A percentile compares a stretch with the other conserved stretches of the same genome.
Conservation (phyloP, 1,140 invertebrate genomes). For the Hermatobates lingyangjiaoensis region DNA sequence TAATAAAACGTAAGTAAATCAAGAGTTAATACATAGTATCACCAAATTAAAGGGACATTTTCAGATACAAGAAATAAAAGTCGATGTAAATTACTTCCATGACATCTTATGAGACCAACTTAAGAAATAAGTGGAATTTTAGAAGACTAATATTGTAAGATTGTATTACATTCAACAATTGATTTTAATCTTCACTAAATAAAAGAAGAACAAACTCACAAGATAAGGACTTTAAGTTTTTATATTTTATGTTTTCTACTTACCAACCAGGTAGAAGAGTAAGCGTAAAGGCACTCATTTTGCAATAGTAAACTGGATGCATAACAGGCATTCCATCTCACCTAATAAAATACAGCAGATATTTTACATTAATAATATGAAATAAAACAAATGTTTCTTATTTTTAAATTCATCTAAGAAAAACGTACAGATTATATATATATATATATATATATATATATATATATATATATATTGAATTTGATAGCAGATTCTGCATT, state of each 20-base stretch:
- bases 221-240: too few species aligned
- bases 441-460: too few species aligned
- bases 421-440: too few species aligned
- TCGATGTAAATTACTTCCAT: neutral
- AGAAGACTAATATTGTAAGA: neutral
- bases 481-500: too few species aligned
- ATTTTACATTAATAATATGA: too few species aligned
- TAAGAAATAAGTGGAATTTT: neutral
- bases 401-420: too few species aligned
- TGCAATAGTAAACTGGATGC: slow-evolving; percentile 6
- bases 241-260: neutral
- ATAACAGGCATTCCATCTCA: slow-evolving; percentile 15
- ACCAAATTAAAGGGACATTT: neutral
- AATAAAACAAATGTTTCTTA: too few species aligned
- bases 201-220: neutral
- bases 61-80: neutral
- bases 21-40: neutral
- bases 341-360: too few species aligned
- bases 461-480: too few species aligned
- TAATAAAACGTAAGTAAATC: neutral
- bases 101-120: neutral
- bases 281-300: slow-evolving; percentile 6
- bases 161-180: too few species aligned
- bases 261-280: slow-evolving; percentile 8
- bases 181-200: neutral